Evolutionary conservation across 2,888 invertebrate genomes (phyloP), one percentile per base, ranked within the genome.

Genomic region (Microctonus brassicae): DNA sequence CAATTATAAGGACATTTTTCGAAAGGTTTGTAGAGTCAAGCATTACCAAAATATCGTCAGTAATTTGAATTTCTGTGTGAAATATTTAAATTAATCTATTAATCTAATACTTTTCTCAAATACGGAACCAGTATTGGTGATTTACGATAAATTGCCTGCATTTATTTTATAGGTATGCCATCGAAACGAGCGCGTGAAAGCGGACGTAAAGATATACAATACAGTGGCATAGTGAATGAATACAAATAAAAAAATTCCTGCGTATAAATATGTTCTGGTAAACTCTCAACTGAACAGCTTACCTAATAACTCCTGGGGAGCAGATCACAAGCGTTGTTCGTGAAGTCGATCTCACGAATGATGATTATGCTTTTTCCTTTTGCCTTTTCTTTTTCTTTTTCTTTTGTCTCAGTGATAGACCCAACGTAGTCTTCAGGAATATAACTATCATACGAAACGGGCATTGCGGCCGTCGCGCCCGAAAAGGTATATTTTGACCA

Each of bases 391-490:
- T 61, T 20, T 60, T 52, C 69, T n/a, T n/a, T n/a, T n/a, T 36
- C 20, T 68, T 52, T 74, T 71, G 69, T 74, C 69, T 76, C 66
- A 39, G 36, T 66, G 67, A 71, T 71, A 68, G 67, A 77, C 70
- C 76, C 75, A 73, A 78, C 78, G 77, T 73, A 74, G 69, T 78
- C 78, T 77, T 79, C 76, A 78, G 77, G 76, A 80, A 75, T 75
- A 71, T 70, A 76, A 71, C 67, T 72, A 74, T 73, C 76, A 76
- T 76, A 75, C 79, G 80, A 78, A 79, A 80, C 79, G 81, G 77
- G 80, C 83, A 82, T 83, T 76, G 83, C 83, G 82, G 76, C 80
- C 80, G 81, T 61, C 52, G 62, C 60, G 58, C 67, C 66, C 69
- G 39, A 42, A 26, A 61, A n/a, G 55, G 36, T 55, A 55, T 62